Percentiles rank a stretch among this genome's conserved stretches.
Evolutionary conservation across 2,113 vertebrate genomes (phyloP).

Genomic region (Litocranius walleri): DNA sequence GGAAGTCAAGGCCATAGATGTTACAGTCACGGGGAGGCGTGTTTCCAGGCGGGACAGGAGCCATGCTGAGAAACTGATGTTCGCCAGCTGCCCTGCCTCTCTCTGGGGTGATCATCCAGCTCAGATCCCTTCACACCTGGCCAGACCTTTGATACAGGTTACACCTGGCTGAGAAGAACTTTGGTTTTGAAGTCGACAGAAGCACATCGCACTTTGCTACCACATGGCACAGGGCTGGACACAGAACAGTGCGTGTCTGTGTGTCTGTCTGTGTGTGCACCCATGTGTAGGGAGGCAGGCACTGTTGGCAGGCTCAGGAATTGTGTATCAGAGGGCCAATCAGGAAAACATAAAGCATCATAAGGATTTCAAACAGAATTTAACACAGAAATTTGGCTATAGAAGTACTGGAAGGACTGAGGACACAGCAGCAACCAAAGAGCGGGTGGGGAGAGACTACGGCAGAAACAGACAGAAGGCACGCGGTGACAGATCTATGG

Average conservation of each 20-base stretch:
- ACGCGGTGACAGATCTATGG: accelerated
- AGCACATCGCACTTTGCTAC: neutral
- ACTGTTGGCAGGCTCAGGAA: neutral
- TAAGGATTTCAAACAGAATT: neutral
- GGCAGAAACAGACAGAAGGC: neutral
- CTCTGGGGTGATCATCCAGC: accelerated
- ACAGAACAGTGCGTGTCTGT: neutral
- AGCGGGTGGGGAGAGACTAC: neutral
- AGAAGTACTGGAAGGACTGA: neutral
- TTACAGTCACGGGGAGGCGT: neutral
- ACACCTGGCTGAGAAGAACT: neutral
- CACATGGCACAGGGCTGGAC: neutral
- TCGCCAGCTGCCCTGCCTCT: neutral
- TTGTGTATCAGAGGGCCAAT: neutral
- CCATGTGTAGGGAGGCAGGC: neutral
- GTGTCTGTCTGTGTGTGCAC: neutral
- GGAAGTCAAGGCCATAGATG: neutral
- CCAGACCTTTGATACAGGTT: neutral
- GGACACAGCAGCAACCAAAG: no score
- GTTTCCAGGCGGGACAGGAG: neutral
- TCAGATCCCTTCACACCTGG: accelerated
- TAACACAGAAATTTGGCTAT: neutral
- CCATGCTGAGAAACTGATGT: neutral
- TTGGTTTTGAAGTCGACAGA: neutral
- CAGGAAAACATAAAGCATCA: neutral